These are phyloP conservation scores for Athalia circularis DNA, from an alignment of 2,888 invertebrate genomes.

Conservation along the genomic window DNA sequence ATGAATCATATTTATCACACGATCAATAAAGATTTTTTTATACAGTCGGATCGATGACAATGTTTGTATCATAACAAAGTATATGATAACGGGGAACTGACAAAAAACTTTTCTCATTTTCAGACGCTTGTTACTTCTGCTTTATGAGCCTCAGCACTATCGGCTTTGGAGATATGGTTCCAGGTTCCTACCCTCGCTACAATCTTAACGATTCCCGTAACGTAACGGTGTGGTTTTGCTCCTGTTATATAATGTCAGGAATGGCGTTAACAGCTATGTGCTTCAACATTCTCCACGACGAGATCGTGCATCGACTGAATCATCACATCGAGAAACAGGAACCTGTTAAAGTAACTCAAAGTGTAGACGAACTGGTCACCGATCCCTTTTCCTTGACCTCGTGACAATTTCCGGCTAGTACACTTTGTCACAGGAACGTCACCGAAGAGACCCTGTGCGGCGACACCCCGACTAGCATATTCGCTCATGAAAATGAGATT, in stretches of 20 bases:
- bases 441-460: slow-evolving; percentile 70
- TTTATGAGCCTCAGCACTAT: slow-evolving; percentile 96
- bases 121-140: slow-evolving; percentile 86
- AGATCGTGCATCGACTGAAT: slow-evolving; percentile 88
- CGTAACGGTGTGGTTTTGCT: slow-evolving; percentile 91
- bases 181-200: slow-evolving; percentile 80
- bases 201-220: slow-evolving; percentile 78
- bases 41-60: not conserved
- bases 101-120: slow-evolving; percentile 25
- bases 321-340: slow-evolving; percentile 80
- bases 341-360: slow-evolving; percentile 80
- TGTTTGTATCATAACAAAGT: not conserved
- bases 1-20: too few relatives aligned
- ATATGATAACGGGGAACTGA: slow-evolving; percentile 15
- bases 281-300: slow-evolving; percentile 92
- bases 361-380: slow-evolving; percentile 79
- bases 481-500: slow-evolving; percentile 72
- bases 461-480: slow-evolving; percentile 68
- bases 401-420: slow-evolving; percentile 81
- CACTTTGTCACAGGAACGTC: slow-evolving; percentile 68
- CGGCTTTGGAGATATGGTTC: slow-evolving; percentile 91
- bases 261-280: slow-evolving; percentile 94
- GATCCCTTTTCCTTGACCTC: slow-evolving; percentile 83
- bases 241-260: slow-evolving; percentile 89
- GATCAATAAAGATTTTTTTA: not conserved